Evolutionary conservation across 2,888 invertebrate genomes (phyloP).

Genomic region (Drepanosiphum platanoidis): DNA sequence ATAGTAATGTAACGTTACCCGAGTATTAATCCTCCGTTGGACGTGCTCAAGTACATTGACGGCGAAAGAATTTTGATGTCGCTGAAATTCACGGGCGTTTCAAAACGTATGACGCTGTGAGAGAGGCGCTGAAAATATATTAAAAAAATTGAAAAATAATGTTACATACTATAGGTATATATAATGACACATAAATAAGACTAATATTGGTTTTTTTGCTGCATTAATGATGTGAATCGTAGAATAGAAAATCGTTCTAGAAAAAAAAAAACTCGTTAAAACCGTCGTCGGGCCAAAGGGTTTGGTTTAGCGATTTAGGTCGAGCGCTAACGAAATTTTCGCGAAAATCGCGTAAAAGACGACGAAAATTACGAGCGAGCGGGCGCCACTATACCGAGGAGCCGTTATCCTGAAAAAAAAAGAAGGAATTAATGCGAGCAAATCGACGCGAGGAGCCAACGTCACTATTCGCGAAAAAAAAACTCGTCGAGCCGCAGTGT

Average conservation of each 20-base stretch:
- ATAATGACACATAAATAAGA: too few relatives aligned
- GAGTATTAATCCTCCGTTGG: neutral
- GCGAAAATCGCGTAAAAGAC: too few relatives aligned
- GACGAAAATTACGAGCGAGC: too few relatives aligned
- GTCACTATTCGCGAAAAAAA: too few relatives aligned
- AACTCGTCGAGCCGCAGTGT: too few relatives aligned
- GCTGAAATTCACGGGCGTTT: conserved; percentile 26
- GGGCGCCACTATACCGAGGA: too few relatives aligned
- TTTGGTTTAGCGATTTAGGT: too few relatives aligned
- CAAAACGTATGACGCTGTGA: neutral
- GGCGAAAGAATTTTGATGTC: conserved; percentile 49
- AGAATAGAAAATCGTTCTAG: neutral
- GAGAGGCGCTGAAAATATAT: conserved; percentile 1
- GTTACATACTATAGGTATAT: too few relatives aligned
- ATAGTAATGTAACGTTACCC: conserved; percentile 34
- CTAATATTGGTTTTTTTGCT: too few relatives aligned
- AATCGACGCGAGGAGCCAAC: too few relatives aligned
- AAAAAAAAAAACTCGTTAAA: neutral
- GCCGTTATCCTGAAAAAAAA: too few relatives aligned
- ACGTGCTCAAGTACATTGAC: neutral
- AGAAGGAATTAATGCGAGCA: too few relatives aligned
- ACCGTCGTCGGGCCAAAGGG: neutral
- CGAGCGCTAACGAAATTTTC: neutral
- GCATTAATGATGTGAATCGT: neutral
- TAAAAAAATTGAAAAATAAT: neutral